Conservation (phyloP, 2,797 vertebrate species). For the Lepilemur ruficaudatus region DNA sequence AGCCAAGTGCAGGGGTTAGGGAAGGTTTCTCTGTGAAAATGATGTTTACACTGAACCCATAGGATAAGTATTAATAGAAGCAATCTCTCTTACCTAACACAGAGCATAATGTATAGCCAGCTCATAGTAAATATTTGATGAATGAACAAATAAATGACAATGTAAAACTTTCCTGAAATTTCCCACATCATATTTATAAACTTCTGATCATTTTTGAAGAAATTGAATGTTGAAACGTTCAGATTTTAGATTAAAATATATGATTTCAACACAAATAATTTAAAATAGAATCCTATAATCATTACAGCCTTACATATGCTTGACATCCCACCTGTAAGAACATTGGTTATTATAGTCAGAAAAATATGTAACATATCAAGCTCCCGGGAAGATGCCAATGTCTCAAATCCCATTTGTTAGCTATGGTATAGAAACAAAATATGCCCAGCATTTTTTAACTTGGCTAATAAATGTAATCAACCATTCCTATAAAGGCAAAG, state of each 20-base stretch:
- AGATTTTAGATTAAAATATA: neutral
- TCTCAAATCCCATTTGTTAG: neutral
- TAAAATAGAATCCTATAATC: neutral
- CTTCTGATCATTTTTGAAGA: neutral
- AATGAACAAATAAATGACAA: neutral
- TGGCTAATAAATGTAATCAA: neutral
- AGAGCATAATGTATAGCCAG: neutral
- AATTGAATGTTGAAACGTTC: neutral
- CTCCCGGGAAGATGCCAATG: neutral
- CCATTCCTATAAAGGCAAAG: neutral
- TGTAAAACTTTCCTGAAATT: neutral
- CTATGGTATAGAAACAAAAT: neutral
- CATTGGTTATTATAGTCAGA: neutral
- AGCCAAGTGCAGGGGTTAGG: neutral
- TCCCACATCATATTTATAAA: neutral
- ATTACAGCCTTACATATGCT: fast-evolving
- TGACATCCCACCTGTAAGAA: neutral
- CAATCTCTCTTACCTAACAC: neutral
- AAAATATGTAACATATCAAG: neutral
- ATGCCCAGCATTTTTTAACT: neutral
- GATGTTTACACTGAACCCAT: neutral
- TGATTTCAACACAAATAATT: neutral
- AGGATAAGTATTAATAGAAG: neutral
- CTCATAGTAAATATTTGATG: neutral
- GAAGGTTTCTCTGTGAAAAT: neutral